Evolutionary conservation across 2,888 invertebrate genomes (phyloP).

Genomic region (Chymomyza procnemis): DNA sequence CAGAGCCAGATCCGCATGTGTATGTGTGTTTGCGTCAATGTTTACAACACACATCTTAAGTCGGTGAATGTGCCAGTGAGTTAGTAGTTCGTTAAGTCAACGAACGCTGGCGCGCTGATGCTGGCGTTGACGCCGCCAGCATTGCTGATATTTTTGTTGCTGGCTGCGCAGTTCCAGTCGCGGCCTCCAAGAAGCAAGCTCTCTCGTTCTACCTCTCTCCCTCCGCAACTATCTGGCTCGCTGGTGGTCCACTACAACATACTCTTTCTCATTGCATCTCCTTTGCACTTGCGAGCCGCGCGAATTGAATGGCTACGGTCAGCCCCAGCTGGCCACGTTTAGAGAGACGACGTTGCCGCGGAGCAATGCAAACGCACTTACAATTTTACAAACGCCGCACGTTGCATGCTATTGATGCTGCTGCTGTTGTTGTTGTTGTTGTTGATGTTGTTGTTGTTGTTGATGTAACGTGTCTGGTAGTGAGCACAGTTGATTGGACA

Average conservation of each 20-base stretch:
- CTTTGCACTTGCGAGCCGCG: constrained; percentile 8
- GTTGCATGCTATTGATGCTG: constrained; percentile 31
- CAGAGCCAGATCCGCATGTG: background rate
- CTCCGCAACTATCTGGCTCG: background rate
- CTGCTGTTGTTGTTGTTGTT: constrained; percentile 7
- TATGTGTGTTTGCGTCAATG: constrained; percentile 43
- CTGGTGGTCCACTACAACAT: background rate
- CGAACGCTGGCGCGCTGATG: constrained; percentile 71
- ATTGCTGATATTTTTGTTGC: constrained; percentile 11
- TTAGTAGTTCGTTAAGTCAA: constrained; percentile 77
- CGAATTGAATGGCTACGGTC: background rate
- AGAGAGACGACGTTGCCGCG: background rate
- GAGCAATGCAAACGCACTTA: constrained; percentile 56
- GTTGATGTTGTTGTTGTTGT: no score
- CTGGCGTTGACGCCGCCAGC: constrained; percentile 34
- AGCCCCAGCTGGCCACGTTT: background rate
- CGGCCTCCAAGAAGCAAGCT: constrained; percentile 27
- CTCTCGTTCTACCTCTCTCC: constrained; percentile 18
- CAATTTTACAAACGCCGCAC: constrained; percentile 62
- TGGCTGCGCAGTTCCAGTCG: constrained; percentile 20
- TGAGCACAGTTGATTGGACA: no score
- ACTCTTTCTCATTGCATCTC: constrained; percentile 4
- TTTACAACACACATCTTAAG: constrained; percentile 69
- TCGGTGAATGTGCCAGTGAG: constrained; percentile 78
- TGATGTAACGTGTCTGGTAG: no score